Evolutionary conservation across 1,140 invertebrate species (phyloP).

Genomic region (Artemia franciscana): DNA sequence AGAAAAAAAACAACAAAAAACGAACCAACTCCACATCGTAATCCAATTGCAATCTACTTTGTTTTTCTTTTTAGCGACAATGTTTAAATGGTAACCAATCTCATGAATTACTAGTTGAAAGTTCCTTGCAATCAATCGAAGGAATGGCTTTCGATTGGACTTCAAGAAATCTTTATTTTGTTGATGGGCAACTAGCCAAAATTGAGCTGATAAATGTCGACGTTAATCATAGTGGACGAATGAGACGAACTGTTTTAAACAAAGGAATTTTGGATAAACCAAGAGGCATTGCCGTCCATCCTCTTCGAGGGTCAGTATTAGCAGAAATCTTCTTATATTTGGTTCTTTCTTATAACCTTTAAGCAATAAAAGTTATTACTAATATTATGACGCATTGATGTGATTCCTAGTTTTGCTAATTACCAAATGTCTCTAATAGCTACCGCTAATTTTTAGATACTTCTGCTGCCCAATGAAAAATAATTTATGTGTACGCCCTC

Average conservation of each 20-base stretch:
- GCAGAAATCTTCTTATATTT: too few relatives aligned
- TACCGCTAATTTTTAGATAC: slow-evolving; percentile 1
- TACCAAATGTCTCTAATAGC: too few relatives aligned
- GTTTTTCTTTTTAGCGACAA: slow-evolving; percentile 29
- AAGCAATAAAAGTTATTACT: too few relatives aligned
- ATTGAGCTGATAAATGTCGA: slow-evolving; percentile 57
- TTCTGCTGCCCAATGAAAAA: too few relatives aligned
- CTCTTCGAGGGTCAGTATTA: slow-evolving; percentile 33
- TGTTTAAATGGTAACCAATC: slow-evolving; percentile 40
- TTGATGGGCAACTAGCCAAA: slow-evolving; percentile 29
- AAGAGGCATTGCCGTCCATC: slow-evolving; percentile 66
- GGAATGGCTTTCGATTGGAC: slow-evolving; percentile 84
- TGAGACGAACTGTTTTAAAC: slow-evolving; percentile 51
- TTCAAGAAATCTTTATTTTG: slow-evolving; percentile 48
- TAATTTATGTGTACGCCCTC: too few relatives aligned
- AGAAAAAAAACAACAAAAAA: too few relatives aligned
- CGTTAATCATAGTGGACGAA: slow-evolving; percentile 34
- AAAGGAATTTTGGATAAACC: slow-evolving; percentile 46
- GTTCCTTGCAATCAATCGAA: slow-evolving; percentile 54
- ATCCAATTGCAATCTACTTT: too few relatives aligned
- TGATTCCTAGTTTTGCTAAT: too few relatives aligned
- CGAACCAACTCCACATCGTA: too few relatives aligned
- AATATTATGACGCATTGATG: too few relatives aligned
- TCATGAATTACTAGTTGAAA: slow-evolving; percentile 43
- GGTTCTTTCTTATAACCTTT: too few relatives aligned